phyloP scores from a whole-genome alignment of 2,113 vertebrate genomes.

The Abramis brama region DNA sequence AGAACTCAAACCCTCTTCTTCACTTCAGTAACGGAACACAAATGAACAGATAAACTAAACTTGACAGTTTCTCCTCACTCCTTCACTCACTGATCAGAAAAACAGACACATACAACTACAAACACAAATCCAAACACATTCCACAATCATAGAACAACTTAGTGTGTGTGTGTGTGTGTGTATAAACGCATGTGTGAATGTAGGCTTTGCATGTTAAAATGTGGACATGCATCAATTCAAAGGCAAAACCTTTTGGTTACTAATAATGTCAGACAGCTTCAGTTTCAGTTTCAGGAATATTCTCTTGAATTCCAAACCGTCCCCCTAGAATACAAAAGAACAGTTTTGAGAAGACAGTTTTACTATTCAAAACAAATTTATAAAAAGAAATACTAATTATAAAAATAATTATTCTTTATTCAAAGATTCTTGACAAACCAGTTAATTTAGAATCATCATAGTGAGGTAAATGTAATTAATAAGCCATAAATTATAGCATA shows the following conservation, averaged over 20 bases:
- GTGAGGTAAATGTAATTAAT: neutral
- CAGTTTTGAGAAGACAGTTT: neutral
- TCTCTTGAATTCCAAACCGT: conserved; percentile 95
- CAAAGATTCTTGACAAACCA: neutral
- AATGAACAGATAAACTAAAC: neutral
- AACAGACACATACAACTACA: neutral
- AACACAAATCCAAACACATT: neutral
- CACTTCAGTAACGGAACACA: neutral
- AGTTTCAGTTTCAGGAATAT: conserved; percentile 93
- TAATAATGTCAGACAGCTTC: conserved; percentile 87
- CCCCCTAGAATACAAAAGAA: conserved; percentile 80
- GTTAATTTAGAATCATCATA: neutral
- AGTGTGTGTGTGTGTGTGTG: neutral
- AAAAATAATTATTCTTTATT: neutral
- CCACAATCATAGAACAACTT: neutral
- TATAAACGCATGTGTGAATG: neutral
- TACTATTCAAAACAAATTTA: neutral
- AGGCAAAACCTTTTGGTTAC: conserved; percentile 86
- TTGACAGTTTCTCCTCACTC: neutral
- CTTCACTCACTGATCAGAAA: neutral
- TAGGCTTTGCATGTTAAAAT: neutral
- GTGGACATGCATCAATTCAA: conserved; percentile 68
- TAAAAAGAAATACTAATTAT: neutral
- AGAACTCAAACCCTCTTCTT: neutral
- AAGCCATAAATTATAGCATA: neutral